Conservation (phyloP, 2,113 vertebrate species). For the Spilogale gracilis region DNA sequence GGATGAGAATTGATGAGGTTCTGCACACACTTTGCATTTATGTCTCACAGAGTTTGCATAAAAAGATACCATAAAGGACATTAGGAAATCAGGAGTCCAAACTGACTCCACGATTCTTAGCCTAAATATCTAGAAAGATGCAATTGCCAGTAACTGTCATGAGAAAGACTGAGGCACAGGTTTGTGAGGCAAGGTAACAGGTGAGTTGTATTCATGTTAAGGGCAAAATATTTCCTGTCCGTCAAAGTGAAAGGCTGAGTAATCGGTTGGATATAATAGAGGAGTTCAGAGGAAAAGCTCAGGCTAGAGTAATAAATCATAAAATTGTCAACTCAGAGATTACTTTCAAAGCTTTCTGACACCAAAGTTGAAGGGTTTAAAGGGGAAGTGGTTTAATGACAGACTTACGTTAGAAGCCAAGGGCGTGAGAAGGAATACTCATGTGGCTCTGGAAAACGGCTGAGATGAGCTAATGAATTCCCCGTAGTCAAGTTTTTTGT, state of each 20-base stretch:
- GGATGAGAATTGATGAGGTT: neutral
- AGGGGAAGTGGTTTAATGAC: neutral
- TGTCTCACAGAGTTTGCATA: neutral
- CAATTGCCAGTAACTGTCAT: neutral
- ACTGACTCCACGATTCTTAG: neutral
- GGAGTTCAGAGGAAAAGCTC: neutral
- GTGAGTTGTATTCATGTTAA: neutral
- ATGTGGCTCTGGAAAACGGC: neutral
- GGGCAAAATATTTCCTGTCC: neutral
- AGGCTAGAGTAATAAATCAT: neutral
- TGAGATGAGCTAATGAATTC: neutral
- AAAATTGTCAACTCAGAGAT: neutral
- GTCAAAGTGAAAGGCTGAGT: neutral
- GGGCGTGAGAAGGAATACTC: neutral
- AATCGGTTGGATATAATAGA: neutral
- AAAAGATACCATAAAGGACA: neutral
- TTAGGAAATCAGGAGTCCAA: neutral
- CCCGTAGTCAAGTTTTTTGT: neutral
- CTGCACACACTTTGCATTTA: neutral
- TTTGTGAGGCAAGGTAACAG: neutral
- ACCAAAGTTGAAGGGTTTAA: neutral
- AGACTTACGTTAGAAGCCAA: neutral
- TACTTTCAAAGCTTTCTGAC: constrained; percentile 21
- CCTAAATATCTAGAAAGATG: constrained; percentile 1
- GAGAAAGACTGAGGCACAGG: neutral